Conservation (phyloP, 2,797 vertebrate genomes). For the Echeneis naucrates region DNA sequence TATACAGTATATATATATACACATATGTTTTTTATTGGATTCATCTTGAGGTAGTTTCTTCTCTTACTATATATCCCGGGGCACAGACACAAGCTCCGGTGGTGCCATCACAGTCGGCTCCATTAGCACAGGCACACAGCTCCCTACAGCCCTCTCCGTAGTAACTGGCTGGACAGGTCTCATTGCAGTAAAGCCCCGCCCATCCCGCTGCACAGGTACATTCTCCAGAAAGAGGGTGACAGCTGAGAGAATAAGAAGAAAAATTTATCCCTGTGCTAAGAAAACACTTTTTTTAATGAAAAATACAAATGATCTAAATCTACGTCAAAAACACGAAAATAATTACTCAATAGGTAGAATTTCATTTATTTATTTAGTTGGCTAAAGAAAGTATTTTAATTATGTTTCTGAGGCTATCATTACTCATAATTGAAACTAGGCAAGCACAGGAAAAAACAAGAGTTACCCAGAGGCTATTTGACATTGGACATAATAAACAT, state of each 20-base stretch:
- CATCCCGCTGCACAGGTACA: constrained; percentile 94
- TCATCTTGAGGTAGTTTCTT: background rate
- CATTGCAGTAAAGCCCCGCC: constrained; percentile 93
- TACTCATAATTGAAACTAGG: background rate
- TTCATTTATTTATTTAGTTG: too few species aligned
- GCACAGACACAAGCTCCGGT: constrained; percentile 90
- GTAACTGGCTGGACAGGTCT: constrained; percentile 91
- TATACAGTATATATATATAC: too few species aligned
- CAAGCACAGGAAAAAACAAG: background rate
- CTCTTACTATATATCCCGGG: constrained; percentile 90
- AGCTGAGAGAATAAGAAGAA: constrained; percentile 78
- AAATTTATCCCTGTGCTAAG: too few species aligned
- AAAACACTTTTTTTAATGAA: too few species aligned
- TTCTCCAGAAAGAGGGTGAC: constrained; percentile 95
- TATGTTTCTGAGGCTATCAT: background rate
- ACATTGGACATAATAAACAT: background rate
- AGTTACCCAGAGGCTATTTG: background rate
- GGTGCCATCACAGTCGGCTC: constrained; percentile 92
- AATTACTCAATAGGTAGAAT: background rate
- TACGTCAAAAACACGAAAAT: background rate
- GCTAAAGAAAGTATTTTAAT: too few species aligned
- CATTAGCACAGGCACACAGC: constrained; percentile 90
- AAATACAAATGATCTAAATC: background rate
- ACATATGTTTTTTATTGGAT: background rate
- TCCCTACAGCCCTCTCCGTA: constrained; percentile 90